These are phyloP conservation scores for Palythoa heliodiscus DNA, from an alignment of 92 coral and sea anemone genomes.

Conservation along the genomic window DNA sequence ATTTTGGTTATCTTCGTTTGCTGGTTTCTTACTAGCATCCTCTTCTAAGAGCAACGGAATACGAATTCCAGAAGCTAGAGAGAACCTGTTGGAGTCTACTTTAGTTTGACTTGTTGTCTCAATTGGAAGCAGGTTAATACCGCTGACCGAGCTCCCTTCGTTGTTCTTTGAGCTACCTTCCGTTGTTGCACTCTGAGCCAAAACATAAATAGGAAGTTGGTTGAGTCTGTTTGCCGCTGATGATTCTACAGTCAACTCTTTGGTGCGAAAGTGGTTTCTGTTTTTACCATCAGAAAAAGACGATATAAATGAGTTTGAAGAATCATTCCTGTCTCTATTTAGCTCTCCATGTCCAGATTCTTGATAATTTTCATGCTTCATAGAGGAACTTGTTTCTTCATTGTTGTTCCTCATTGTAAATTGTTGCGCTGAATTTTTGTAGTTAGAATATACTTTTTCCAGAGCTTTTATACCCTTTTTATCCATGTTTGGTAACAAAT, in stretches of 20 bases:
- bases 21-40: neutral
- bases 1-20: neutral
- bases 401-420: neutral
- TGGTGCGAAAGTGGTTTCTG: neutral
- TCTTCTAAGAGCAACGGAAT: slow-evolving; percentile 23
- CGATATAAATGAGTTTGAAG: neutral
- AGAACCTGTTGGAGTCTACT: neutral
- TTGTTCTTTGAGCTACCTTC: neutral
- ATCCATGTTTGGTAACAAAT: neutral
- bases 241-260: neutral
- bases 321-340: neutral
- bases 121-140: neutral
- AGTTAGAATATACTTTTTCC: neutral
- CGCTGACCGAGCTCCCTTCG: neutral
- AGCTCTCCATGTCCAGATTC: neutral
- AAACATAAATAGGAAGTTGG: slow-evolving; percentile 1
- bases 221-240: neutral
- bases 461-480: neutral
- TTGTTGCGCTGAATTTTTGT: neutral
- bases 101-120: neutral
- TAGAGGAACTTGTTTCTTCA: neutral
- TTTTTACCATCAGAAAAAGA: neutral
- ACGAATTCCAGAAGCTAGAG: slow-evolving; percentile 8
- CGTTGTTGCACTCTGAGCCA: neutral
- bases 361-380: neutral